Evolutionary conservation across 1,140 invertebrate genomes (phyloP).

Genomic region (Papilio polyxenes): DNA sequence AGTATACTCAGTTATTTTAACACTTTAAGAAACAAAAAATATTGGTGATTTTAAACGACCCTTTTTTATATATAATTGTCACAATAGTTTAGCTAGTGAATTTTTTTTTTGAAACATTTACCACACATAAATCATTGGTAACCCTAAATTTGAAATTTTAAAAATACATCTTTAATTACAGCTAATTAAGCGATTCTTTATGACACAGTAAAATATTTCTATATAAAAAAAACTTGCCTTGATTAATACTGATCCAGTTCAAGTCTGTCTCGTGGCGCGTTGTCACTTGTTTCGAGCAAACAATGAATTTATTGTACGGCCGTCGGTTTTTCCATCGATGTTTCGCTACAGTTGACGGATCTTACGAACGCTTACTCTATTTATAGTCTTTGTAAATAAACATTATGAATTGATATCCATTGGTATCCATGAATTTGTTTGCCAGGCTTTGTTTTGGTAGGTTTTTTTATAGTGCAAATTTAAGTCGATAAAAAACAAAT

Average conservation of each 20-base stretch:
- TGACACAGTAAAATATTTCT: conserved; percentile 7
- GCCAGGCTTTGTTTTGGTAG: neutral
- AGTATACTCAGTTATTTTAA: too few species aligned
- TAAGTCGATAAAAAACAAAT: too few species aligned
- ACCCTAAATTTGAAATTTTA: neutral
- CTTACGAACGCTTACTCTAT: conserved; percentile 24
- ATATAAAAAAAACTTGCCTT: conserved; percentile 28
- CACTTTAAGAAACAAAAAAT: too few species aligned
- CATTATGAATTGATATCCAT: neutral
- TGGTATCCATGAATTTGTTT: neutral
- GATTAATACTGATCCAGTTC: conserved; percentile 31
- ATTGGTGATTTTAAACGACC: too few species aligned
- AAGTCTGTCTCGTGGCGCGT: neutral
- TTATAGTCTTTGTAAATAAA: conserved; percentile 28
- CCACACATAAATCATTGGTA: too few species aligned
- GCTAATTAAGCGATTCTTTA: neutral
- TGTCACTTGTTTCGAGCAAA: conserved; percentile 33
- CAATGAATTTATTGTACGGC: conserved; percentile 19
- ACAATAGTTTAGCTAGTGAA: too few species aligned
- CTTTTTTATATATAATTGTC: too few species aligned
- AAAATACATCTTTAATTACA: neutral
- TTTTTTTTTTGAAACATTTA: too few species aligned
- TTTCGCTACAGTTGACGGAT: conserved; percentile 26
- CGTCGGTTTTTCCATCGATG: conserved; percentile 24
- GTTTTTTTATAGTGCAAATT: too few species aligned